These are phyloP conservation scores for Drosophila incognita DNA, from an alignment of 2,888 invertebrate species.

Conservation along the genomic window DNA sequence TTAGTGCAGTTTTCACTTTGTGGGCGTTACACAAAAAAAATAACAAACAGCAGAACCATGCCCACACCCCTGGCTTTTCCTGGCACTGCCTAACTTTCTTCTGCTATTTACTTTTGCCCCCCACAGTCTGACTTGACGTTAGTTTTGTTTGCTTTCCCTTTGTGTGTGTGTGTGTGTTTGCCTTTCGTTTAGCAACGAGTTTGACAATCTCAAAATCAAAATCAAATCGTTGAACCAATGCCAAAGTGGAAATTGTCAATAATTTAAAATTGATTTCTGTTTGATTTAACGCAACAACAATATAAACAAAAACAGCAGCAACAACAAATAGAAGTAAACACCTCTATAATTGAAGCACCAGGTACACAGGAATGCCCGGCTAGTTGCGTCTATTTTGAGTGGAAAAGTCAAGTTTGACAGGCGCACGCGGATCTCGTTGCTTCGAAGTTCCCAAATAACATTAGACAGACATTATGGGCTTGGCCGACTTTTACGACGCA, in stretches of 20 bases:
- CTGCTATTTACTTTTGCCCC: conserved; percentile 62
- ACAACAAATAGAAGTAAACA: conserved; percentile 39
- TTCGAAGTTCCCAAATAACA: conserved; percentile 56
- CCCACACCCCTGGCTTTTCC: background rate
- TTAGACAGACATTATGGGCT: conserved; percentile 77
- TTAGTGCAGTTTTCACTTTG: conserved; percentile 63
- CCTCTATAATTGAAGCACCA: conserved; percentile 52
- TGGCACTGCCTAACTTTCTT: conserved; percentile 26
- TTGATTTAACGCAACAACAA: conserved; percentile 76
- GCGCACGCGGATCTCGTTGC: conserved; percentile 39
- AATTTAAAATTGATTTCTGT: conserved; percentile 84
- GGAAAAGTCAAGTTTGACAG: conserved; percentile 58
- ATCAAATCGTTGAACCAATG: conserved; percentile 74
- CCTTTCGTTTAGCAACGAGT: conserved; percentile 68
- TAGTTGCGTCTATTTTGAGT: conserved; percentile 32
- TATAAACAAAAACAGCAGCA: conserved; percentile 15
- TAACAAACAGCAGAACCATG: conserved; percentile 23
- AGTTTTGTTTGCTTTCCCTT: conserved; percentile 50
- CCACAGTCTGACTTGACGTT: conserved; percentile 53
- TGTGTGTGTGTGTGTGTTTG: conserved; percentile 53
- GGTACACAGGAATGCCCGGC: conserved; percentile 17
- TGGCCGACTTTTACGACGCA: conserved; percentile 70
- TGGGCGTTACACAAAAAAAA: conserved; percentile 43
- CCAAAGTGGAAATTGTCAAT: conserved; percentile 83
- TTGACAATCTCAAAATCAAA: conserved; percentile 68